Evolutionary conservation across 1,140 invertebrate genomes (phyloP), one percentile per base, ranked within the genome.

Genomic region (Archivesica marissinica): DNA sequence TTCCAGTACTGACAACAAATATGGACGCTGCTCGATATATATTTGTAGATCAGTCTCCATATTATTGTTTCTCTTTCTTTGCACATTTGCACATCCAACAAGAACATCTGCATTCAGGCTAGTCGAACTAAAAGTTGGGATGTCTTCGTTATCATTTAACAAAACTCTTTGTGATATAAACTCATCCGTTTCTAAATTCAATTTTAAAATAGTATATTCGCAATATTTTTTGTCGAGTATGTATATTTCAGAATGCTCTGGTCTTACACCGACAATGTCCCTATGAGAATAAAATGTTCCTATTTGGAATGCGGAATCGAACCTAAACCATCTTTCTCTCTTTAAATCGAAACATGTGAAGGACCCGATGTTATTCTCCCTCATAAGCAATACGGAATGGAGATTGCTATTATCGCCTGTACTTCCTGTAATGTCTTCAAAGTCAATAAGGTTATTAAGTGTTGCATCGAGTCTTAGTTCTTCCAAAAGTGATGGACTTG

Each of bases 301-400:
- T n/a, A 44, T 41, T 25, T 44, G 2, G 2, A 30, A 0, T 23
- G 23, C n/a, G 25, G n/a, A 25, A 44, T 44, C 17, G 15, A 72
- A 7, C 9, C 66, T 4, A 23, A 44, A 72, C 66, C 66, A 72
- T 47, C 47, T 28, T 13, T 44, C 44, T 30, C 28, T 72, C 13
- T 72, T 41, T 11, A 72, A 28, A 44, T 72, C 66, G 7, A 72
- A 38, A 72, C 66, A 72, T 41, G 25, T 30, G 38, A 72, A 72
- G 41, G 44, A 20, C 6, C 39, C 66, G 0, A 4, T 11, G 2
- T 72, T 15, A 9, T 44, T 6, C 30, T 2, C 38, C n/a, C 13
- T 25, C 66, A 72, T 72, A 23, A 64, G 2, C 13, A 72, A 47
- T 15, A 72, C 38, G 2, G 7, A 15, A 7, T 44, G 20, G n/a